These are phyloP conservation scores for Caiman crocodilus DNA, from an alignment of 2,797 vertebrate genomes.

Conservation along the genomic window DNA sequence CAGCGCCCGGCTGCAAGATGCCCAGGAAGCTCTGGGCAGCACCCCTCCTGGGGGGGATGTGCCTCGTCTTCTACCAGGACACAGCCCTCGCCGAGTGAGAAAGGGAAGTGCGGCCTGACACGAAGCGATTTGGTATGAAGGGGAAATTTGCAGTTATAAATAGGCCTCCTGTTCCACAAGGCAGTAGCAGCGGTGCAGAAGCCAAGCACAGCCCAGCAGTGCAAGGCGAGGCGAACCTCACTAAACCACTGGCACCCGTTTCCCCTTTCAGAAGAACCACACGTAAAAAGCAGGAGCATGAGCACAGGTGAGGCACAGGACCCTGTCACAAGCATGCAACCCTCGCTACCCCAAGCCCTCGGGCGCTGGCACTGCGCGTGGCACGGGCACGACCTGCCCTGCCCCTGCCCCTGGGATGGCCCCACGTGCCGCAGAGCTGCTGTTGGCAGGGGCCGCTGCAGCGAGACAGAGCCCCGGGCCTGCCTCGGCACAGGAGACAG, in stretches of 20 bases:
- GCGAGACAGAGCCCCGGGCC: not conserved
- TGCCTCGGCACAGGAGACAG: not conserved
- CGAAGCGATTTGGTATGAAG: constrained; percentile 16
- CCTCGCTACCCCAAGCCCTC: not conserved
- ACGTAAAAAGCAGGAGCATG: not conserved
- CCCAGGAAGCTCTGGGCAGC: not conserved
- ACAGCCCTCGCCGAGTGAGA: not conserved
- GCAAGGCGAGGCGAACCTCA: not conserved
- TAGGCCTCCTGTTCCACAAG: not conserved
- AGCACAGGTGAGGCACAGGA: not conserved
- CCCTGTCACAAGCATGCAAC: not conserved
- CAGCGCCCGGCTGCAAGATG: not conserved
- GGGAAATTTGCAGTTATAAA: constrained; percentile 59
- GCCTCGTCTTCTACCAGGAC: too few relatives aligned
- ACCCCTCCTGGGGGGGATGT: too few relatives aligned
- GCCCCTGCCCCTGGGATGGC: not conserved
- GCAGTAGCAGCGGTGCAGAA: not conserved
- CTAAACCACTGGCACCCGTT: not conserved
- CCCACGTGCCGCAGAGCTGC: not conserved
- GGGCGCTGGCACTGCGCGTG: not conserved
- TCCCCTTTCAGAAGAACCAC: not conserved
- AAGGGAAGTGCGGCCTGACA: constrained; percentile 61
- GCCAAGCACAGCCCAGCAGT: not conserved
- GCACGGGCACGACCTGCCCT: not conserved
- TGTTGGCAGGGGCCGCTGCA: too few relatives aligned